A percentile compares a stretch with the other conserved stretches of the same genome.
These are phyloP conservation scores for Grallaria varia DNA, from an alignment of 2,113 vertebrate genomes.

Conservation along the genomic window DNA sequence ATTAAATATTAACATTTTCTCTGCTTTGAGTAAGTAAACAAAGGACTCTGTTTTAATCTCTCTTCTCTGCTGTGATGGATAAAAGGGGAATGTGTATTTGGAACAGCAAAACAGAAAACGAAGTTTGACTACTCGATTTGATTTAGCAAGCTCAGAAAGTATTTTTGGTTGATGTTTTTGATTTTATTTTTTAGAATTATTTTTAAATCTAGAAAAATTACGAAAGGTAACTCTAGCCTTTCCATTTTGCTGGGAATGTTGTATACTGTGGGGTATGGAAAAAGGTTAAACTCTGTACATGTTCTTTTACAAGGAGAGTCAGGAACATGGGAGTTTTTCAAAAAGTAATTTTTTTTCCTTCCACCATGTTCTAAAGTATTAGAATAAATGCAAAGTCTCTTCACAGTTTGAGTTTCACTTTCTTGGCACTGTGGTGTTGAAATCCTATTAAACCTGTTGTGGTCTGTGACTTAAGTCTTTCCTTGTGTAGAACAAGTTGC, in stretches of 20 bases:
- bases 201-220: not conserved
- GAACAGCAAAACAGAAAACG: not conserved
- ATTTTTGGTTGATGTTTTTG: not conserved
- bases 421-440: not conserved
- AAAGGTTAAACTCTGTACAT: not conserved
- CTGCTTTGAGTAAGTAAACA: conserved; percentile 32
- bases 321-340: not conserved
- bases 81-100: not conserved
- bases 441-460: not conserved
- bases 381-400: not conserved
- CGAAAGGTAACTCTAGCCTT: not conserved
- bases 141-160: not conserved
- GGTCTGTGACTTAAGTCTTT: not conserved
- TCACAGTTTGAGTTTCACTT: not conserved
- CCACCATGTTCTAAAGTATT: not conserved
- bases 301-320: not conserved
- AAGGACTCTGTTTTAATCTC: not conserved
- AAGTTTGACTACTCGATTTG: not conserved
- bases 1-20: conserved; percentile 63
- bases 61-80: not conserved
- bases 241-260: not conserved
- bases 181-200: not conserved
- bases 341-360: not conserved
- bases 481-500: not conserved
- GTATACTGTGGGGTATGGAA: not conserved